phyloP scores from a whole-genome alignment of 1,140 invertebrate genomes.

The Drosophila jambulina region DNA sequence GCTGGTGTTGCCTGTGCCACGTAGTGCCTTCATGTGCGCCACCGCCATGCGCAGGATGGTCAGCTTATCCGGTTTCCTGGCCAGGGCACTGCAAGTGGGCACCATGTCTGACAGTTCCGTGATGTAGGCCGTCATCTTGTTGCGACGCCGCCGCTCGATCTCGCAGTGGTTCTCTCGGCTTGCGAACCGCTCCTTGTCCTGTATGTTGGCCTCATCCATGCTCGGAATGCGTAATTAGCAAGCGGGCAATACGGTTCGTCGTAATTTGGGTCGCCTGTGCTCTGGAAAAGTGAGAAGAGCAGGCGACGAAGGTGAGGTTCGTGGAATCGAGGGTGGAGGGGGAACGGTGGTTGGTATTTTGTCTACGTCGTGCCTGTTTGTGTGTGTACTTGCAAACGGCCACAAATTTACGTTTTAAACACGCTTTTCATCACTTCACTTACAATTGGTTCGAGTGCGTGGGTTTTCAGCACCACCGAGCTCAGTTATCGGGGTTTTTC shows the following conservation, averaged over 20 bases:
- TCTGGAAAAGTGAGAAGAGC: constrained; percentile 37
- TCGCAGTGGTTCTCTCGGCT: constrained; percentile 99
- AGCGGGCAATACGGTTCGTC: constrained; percentile 17
- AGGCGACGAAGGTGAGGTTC: constrained; percentile 28
- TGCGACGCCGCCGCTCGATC: constrained; percentile 98
- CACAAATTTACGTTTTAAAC: constrained; percentile 8
- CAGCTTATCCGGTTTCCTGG: constrained; percentile 99
- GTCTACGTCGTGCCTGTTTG: constrained; percentile 64
- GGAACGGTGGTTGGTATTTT: constrained; percentile 70
- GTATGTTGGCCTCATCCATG: constrained; percentile 96
- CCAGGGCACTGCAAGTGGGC: constrained; percentile 98
- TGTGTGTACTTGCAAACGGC: constrained; percentile 23
- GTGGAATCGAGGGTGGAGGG: constrained; percentile 17
- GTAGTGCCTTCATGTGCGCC: constrained; percentile 98
- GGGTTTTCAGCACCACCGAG: constrained; percentile 20
- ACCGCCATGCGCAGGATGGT: constrained; percentile 99
- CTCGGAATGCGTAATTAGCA: constrained; percentile 77
- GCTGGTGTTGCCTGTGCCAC: constrained; percentile 95
- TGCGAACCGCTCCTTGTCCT: constrained; percentile 98
- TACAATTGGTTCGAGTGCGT: constrained; percentile 3
- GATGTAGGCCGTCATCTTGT: constrained; percentile 99
- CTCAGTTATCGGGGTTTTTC: constrained; percentile 6
- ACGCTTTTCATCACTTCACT: not conserved
- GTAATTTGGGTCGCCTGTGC: constrained; percentile 74
- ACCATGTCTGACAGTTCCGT: constrained; percentile 99